Percentiles rank a stretch among this genome's conserved stretches.
Evolutionary conservation across 2,113 vertebrate species (phyloP).

Genomic region (Toxotes jaculatrix): DNA sequence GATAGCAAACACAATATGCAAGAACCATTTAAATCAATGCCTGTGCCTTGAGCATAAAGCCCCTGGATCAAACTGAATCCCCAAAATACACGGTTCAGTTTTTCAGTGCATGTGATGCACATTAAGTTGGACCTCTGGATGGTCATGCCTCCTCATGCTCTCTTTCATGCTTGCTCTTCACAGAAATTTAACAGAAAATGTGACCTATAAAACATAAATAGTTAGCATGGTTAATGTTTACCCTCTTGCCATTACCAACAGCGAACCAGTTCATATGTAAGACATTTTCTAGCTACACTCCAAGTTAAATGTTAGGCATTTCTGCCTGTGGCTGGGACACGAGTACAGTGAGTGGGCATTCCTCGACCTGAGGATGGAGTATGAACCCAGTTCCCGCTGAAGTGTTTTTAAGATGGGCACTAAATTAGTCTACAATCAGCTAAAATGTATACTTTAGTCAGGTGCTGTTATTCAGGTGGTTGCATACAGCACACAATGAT

Average conservation of each 20-base stretch:
- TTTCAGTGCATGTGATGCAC: background rate
- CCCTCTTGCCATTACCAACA: background rate
- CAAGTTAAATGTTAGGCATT: background rate
- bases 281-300: background rate
- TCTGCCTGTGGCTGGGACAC: background rate
- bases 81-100: background rate
- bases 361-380: background rate
- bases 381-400: background rate
- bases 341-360: background rate
- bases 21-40: background rate
- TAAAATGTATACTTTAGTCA: background rate
- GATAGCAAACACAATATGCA: background rate
- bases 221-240: background rate
- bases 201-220: constrained; percentile 2
- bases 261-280: background rate
- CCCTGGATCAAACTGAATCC: background rate
- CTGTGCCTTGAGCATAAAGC: background rate
- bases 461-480: background rate
- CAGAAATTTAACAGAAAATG: background rate
- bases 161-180: background rate
- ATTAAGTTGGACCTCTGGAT: background rate
- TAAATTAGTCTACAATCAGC: background rate
- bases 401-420: background rate
- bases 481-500: background rate
- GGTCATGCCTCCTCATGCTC: background rate